Conservation (phyloP, 2,113 vertebrate species). For the Istiophorus platypterus region DNA sequence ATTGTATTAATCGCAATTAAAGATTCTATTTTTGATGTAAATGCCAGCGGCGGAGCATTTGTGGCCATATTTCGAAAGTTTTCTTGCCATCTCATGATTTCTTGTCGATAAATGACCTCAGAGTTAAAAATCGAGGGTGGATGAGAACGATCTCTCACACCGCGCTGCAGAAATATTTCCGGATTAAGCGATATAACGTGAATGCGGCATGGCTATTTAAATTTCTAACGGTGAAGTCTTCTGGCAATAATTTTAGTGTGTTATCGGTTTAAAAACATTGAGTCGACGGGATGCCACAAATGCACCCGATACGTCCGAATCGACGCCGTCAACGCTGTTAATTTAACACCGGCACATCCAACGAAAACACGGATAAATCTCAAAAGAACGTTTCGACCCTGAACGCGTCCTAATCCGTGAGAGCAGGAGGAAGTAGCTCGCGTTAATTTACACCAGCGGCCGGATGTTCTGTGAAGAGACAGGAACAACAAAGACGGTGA, state of each 20-base stretch:
- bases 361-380: not conserved
- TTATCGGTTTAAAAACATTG: not conserved
- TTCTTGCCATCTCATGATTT: too few species aligned
- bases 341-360: too few species aligned
- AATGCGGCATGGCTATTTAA: not conserved
- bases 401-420: not conserved
- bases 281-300: rapidly evolving
- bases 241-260: not conserved
- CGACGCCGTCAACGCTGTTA: too few species aligned
- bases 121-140: not conserved
- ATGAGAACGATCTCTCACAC: not conserved
- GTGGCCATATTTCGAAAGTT: too few species aligned
- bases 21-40: not conserved
- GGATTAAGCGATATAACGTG: not conserved
- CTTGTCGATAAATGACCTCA: not conserved
- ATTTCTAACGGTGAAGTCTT: not conserved
- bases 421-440: conserved; percentile 46
- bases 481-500: conserved; percentile 79
- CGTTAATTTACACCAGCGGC: conserved; percentile 20
- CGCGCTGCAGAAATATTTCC: not conserved
- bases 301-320: too few species aligned
- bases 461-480: conserved; percentile 68
- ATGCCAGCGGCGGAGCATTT: too few species aligned
- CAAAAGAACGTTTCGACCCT: not conserved
- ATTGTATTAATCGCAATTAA: not conserved